A percentile compares a stretch with the other conserved stretches of the same genome.
Evolutionary conservation across 2,797 vertebrate species (phyloP).

Genomic region (Manis pentadactyla): DNA sequence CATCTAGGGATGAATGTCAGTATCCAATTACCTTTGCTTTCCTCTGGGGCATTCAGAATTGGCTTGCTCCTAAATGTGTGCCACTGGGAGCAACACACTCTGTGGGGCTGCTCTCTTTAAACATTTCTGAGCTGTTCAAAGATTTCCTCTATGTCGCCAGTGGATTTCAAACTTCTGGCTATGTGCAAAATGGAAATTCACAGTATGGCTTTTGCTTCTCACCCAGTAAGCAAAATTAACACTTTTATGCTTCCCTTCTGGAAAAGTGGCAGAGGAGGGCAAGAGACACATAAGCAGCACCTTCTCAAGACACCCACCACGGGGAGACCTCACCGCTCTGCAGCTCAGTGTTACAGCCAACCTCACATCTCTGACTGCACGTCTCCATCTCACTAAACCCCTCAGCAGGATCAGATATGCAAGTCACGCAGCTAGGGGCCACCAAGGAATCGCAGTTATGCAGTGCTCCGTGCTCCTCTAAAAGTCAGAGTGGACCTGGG

Average conservation of each 20-base stretch:
- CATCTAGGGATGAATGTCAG: background rate
- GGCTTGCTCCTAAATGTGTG: background rate
- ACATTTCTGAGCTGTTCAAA: conserved; percentile 34
- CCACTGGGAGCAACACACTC: background rate
- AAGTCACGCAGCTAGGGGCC: background rate
- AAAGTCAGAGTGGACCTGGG: background rate
- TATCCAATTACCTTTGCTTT: background rate
- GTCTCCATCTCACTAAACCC: too few relatives aligned
- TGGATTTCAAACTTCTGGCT: background rate
- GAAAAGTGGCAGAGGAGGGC: background rate
- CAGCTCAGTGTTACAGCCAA: background rate
- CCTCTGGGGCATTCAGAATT: background rate
- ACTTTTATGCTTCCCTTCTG: background rate
- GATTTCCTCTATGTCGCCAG: background rate
- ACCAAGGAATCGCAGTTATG: background rate
- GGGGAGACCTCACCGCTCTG: background rate
- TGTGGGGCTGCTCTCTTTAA: conserved; percentile 18
- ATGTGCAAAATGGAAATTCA: conserved; percentile 51
- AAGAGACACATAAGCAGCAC: background rate
- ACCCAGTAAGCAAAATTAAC: conserved; percentile 43
- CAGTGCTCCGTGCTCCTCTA: background rate
- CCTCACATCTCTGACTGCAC: background rate
- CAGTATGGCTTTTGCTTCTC: conserved; percentile 23
- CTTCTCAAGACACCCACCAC: background rate
- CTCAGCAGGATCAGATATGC: background rate